Evolutionary conservation across 2,113 vertebrate species (phyloP), one percentile per base, ranked within the genome.

Genomic region (Myiagra hebetior): DNA sequence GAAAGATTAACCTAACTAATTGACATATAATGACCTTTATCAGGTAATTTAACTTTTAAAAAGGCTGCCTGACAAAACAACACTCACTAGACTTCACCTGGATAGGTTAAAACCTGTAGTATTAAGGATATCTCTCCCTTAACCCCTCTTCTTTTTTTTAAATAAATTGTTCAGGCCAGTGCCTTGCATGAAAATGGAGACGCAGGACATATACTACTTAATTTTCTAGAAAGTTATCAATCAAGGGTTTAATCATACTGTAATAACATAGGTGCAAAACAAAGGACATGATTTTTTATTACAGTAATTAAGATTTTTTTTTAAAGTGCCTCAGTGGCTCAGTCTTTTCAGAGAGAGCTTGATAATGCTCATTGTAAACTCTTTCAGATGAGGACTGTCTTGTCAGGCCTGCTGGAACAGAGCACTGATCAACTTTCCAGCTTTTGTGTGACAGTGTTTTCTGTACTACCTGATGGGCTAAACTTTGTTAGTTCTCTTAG

Each of bases 71-170:
- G 17, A 53, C 18, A 80, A 12, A 84, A 44, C 62, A 74, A 60
- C 12, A 26, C 27, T 56, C 18, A 52, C 15, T 17, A 60, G 20
- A 39, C 7, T 74, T 78, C 42, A 60, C 4, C 21, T 39, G 14
- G 9, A 31, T 26, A 75, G 30, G 9, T 33, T 50, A 77, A 85
- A 85, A 7, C 7, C 3, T 19, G 19, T 2, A 57, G 8, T 15
- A 33, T 72, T 24, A 28, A 63, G 63, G 6, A 63, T 22, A 2
- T 26, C 7, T 59, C 22, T 78, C 9, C 15, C 1, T 53, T 46
- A 9, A 1, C 1, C 4, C 1, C 1, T 28, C 3, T 26, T 21
- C 3, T 9, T 22, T 7, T 55, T 22, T 47, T 28, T 2, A 5
- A 6, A n/a, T 8, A 6, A 31, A 14, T 41, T 62, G 6, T 44